Conservation (phyloP, 2,797 vertebrate genomes). For the Anguilla obscura region DNA sequence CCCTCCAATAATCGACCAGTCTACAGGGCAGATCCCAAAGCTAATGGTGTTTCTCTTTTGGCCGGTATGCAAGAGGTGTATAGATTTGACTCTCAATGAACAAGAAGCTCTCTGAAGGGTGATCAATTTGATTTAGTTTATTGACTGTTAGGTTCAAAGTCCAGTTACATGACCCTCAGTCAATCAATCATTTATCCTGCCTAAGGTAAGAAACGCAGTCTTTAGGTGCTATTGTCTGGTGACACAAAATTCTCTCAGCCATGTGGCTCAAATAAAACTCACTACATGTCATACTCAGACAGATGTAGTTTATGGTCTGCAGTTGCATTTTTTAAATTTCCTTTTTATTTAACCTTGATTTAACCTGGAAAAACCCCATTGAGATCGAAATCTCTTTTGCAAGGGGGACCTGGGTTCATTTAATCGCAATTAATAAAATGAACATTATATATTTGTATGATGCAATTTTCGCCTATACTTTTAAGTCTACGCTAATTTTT, state of each 20-base stretch:
- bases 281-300: neutral
- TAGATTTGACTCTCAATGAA: neutral
- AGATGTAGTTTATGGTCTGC: neutral
- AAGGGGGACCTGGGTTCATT: neutral
- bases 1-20: no score
- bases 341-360: no score
- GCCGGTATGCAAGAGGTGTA: neutral
- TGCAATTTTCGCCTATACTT: neutral
- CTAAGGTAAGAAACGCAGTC: neutral
- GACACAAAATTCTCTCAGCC: neutral
- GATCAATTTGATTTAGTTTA: neutral
- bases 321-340: no score
- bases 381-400: no score
- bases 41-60: neutral
- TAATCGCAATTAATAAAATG: neutral
- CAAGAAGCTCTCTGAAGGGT: neutral
- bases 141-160: neutral
- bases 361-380: no score
- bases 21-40: neutral
- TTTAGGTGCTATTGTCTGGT: neutral
- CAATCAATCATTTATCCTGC: neutral
- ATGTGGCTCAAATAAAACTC: neutral
- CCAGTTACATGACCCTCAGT: neutral
- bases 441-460: neutral
- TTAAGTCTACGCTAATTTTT: neutral